These are phyloP conservation scores for Caenorhabditis sp. DNA, from an alignment of 2,888 invertebrate genomes.

Conservation along the genomic window DNA sequence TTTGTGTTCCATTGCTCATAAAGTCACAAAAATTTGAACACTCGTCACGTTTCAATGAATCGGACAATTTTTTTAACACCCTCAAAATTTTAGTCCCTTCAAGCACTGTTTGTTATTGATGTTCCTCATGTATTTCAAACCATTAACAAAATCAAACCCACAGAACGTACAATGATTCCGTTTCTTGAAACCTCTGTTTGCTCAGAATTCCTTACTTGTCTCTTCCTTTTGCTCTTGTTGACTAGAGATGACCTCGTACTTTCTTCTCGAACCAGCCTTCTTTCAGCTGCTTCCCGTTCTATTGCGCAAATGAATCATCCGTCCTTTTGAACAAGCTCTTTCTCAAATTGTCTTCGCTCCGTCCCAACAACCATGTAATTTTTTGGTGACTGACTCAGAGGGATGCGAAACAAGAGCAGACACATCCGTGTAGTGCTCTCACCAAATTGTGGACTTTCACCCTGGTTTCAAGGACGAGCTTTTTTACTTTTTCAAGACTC, in stretches of 20 bases:
- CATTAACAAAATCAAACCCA: too few relatives aligned
- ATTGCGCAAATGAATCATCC: constrained; percentile 5
- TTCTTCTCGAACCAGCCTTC: neutral
- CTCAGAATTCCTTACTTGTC: neutral
- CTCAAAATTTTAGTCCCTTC: too few relatives aligned
- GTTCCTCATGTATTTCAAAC: too few relatives aligned
- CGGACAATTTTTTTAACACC: too few relatives aligned
- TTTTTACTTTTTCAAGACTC: neutral
- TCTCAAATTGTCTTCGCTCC: constrained; percentile 23
- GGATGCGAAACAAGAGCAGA: constrained; percentile 6
- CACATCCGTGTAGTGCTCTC: constrained; percentile 2
- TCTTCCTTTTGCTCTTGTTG: neutral
- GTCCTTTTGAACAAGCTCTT: constrained; percentile 9
- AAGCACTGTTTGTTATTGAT: too few relatives aligned
- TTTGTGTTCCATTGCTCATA: too few relatives aligned
- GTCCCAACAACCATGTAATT: constrained; percentile 27
- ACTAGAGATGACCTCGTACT: constrained; percentile 16
- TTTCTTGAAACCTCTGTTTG: constrained; percentile 3
- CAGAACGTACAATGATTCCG: neutral
- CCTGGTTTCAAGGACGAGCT: neutral
- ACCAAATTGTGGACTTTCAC: constrained; percentile 6
- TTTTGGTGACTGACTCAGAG: constrained; percentile 20
- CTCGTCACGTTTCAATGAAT: too few relatives aligned
- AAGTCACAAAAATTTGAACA: too few relatives aligned
- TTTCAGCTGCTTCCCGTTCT: constrained; percentile 40